These are phyloP conservation scores for Nycticebus coucang DNA, from an alignment of 2,113 vertebrate species.

Conservation along the genomic window DNA sequence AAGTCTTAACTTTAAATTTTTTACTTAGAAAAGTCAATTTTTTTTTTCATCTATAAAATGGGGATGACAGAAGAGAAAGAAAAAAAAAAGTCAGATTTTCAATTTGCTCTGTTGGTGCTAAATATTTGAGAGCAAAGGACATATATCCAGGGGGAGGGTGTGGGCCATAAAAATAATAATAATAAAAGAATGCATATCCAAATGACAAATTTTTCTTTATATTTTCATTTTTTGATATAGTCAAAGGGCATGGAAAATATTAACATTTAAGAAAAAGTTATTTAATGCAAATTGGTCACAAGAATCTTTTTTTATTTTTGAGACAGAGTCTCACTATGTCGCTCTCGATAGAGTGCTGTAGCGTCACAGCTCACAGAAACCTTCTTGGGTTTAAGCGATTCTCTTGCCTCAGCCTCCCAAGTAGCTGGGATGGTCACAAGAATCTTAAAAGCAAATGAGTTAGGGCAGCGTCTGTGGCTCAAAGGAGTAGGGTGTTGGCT, in stretches of 20 bases:
- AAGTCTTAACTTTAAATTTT: neutral
- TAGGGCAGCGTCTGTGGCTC: too few relatives aligned
- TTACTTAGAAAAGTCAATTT: neutral
- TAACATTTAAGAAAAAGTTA: neutral
- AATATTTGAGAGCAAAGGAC: neutral
- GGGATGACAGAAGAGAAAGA: neutral
- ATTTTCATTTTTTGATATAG: neutral
- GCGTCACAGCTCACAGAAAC: too few relatives aligned
- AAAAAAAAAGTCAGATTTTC: neutral
- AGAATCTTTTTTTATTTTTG: neutral
- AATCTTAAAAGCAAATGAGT: neutral
- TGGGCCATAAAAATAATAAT: too few relatives aligned
- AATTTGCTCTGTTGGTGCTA: neutral
- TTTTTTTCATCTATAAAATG: too few relatives aligned
- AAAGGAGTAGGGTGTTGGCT: too few relatives aligned
- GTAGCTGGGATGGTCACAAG: neutral
- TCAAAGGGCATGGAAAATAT: neutral
- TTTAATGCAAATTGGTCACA: constrained; percentile 5
- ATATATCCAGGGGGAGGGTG: neutral
- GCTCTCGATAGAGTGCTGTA: too few relatives aligned
- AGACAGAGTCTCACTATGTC: too few relatives aligned
- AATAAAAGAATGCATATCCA: neutral
- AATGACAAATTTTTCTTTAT: neutral
- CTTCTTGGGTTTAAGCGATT: too few relatives aligned
- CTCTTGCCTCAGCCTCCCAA: too few relatives aligned